Evolutionary conservation across 2,113 vertebrate genomes (phyloP).

Genomic region (Aphelocoma coerulescens): DNA sequence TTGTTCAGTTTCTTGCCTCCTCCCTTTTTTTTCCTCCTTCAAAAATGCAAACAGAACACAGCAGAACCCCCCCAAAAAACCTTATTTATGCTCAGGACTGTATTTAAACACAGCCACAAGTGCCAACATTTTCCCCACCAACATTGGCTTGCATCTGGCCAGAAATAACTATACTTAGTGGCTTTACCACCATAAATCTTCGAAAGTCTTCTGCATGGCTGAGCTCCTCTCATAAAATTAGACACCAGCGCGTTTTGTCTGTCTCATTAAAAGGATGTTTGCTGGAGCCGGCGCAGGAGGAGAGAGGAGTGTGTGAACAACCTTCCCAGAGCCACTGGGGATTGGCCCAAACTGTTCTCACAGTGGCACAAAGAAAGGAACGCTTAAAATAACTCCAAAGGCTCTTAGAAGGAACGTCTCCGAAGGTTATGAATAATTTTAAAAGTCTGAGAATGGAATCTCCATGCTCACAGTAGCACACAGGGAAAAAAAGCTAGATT

Average conservation of each 20-base stretch:
- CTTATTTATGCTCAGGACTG: not conserved
- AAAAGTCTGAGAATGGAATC: not conserved
- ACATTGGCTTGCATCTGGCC: not conserved
- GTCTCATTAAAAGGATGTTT: not conserved
- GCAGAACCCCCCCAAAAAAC: not conserved
- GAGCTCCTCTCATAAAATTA: conserved; percentile 21
- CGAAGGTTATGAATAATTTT: not conserved
- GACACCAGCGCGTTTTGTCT: not conserved
- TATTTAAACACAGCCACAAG: not conserved
- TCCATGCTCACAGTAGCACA: not conserved
- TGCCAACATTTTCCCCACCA: not conserved
- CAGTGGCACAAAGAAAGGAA: not conserved
- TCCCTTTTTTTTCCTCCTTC: not conserved
- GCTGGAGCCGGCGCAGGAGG: not conserved
- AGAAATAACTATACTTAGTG: not conserved
- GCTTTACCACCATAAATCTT: conserved; percentile 34
- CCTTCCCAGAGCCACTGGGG: not conserved
- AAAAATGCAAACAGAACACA: not conserved
- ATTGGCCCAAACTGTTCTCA: not conserved
- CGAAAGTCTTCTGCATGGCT: not conserved
- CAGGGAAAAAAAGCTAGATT: not conserved
- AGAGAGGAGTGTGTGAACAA: not conserved
- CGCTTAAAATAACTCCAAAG: not conserved
- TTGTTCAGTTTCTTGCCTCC: not conserved
- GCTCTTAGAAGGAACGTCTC: not conserved